Evolutionary conservation across 2,797 vertebrate species (phyloP).

Genomic region (Cuculus canorus): DNA sequence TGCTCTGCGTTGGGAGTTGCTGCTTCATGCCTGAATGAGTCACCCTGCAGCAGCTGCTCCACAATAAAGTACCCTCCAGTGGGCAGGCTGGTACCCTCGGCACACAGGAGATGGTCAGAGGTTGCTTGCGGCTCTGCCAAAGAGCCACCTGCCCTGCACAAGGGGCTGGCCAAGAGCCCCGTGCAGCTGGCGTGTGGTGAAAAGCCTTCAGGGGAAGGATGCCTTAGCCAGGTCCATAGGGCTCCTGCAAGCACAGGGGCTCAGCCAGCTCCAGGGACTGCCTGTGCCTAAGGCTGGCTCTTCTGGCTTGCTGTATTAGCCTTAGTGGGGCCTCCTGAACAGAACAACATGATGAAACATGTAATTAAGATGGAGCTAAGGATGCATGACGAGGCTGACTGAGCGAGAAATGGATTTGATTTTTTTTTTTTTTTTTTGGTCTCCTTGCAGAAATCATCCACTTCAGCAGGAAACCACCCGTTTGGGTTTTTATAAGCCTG

Average conservation of each 20-base stretch:
- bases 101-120: background rate
- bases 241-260: background rate
- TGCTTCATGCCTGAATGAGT: background rate
- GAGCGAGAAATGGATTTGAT: constrained; percentile 65
- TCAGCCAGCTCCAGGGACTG: background rate
- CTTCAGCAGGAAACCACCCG: constrained; percentile 52
- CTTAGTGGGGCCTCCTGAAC: constrained; percentile 51
- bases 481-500: constrained; percentile 26
- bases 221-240: background rate
- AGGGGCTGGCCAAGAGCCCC: background rate
- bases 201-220: background rate
- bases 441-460: constrained; percentile 68
- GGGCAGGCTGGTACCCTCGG: rapidly evolving
- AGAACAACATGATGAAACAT: constrained; percentile 67
- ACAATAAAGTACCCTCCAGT: background rate
- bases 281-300: constrained; percentile 44
- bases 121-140: background rate
- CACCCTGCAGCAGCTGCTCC: background rate
- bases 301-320: constrained; percentile 41
- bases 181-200: background rate
- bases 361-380: constrained; percentile 74
- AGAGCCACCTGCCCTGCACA: background rate
- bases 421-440: constrained; percentile 65
- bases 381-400: constrained; percentile 68
- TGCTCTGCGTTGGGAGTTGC: background rate